Percentiles rank a stretch among this genome's conserved stretches.
Evolutionary conservation across 92 coral and sea anemone genomes (phyloP).

Genomic region (Nematostella vectensis): DNA sequence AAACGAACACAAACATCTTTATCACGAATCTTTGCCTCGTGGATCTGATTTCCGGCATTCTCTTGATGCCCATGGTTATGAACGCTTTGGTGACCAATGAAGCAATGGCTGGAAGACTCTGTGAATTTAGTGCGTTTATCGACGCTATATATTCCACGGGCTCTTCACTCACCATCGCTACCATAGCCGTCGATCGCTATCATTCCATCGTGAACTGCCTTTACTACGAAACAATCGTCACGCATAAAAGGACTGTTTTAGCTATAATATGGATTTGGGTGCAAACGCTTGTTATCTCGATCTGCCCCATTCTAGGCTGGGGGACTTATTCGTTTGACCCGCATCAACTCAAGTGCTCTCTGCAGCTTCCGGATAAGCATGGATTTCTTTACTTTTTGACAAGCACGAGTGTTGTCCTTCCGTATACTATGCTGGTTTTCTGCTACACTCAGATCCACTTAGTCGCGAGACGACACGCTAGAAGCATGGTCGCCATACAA

Average conservation of each 20-base stretch:
- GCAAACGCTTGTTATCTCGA: constrained; percentile 49
- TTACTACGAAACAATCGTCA: constrained; percentile 77
- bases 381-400: constrained; percentile 60
- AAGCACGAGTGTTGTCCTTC: constrained; percentile 45
- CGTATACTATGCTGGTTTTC: constrained; percentile 57
- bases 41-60: constrained; percentile 68
- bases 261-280: constrained; percentile 74
- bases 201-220: constrained; percentile 90
- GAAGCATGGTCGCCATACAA: constrained; percentile 78
- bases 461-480: constrained; percentile 92
- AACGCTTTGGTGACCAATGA: constrained; percentile 32
- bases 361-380: constrained; percentile 40
- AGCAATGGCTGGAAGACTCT: constrained; percentile 21
- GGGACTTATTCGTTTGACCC: constrained; percentile 54
- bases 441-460: constrained; percentile 89
- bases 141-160: constrained; percentile 76
- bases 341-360: constrained; percentile 62
- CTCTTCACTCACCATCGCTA: constrained; percentile 73
- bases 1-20: constrained; percentile 76
- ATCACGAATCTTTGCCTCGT: constrained; percentile 74
- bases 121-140: constrained; percentile 65
- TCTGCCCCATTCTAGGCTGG: constrained; percentile 76
- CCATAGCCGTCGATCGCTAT: constrained; percentile 84
- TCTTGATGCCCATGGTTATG: constrained; percentile 61
- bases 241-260: constrained; percentile 61